Evolutionary conservation across 2,797 vertebrate species (phyloP), one percentile per base, ranked within the genome.

Genomic region (Amphiprion clarkii): DNA sequence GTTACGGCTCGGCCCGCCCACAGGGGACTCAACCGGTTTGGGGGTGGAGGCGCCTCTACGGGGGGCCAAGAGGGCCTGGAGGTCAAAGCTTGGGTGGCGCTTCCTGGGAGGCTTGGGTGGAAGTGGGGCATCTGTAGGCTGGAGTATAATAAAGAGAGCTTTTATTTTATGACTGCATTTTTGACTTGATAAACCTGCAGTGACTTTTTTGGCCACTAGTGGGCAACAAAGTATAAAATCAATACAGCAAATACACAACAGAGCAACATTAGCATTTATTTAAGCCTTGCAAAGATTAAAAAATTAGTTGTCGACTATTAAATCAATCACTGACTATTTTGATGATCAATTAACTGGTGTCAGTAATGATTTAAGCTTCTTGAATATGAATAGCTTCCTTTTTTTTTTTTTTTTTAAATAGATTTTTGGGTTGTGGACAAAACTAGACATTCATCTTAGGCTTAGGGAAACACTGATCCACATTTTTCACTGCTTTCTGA

Each of bases 61-160:
- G 1, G 94, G 94, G 7, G 92, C 94, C 25, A 96, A 86, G 4
- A 96, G 92, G 21, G 95, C 94, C 92, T 96, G 95, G 31, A 95
- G 95, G 91, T 94, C 94, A 7, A 95, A 95, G 81, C 95, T 96
- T 1, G 95, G 95, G 82, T 96, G 95, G 2, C 95, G 93, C 70
- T 89, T 95, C 58, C 95, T 88, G 21, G 93, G 94, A 0, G 95
- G 95, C 75, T 95, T 96, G 14, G 93, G 68, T 3, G 93, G 94
- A 0, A 89, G 90, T 0, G 92, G 87, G 1, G 79, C 79, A 2
- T 95, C 95, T 19, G 93, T 68, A 25, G 92, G 84, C 95, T 95
- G 79, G 6, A 21, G 25, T 29, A 33, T 33, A 33, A 10, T 36
- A 7, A 10, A 33, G 33, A 36, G 9, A 7, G 33, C 8, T 36